These are phyloP conservation scores for Maconellicoccus hirsutus DNA, from an alignment of 1,140 invertebrate genomes.

Conservation along the genomic window DNA sequence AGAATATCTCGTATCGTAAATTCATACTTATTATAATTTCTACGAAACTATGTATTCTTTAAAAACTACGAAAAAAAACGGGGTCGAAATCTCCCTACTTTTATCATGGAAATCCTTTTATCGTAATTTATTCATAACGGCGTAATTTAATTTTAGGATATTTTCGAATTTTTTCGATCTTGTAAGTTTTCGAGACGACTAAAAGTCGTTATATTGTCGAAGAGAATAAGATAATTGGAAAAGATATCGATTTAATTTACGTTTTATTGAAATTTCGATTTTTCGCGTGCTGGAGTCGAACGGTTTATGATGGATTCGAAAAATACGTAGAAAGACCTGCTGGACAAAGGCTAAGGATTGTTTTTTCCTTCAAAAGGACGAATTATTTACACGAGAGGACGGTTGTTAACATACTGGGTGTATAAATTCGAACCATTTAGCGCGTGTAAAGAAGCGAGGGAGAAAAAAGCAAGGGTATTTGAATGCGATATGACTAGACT, in stretches of 20 bases:
- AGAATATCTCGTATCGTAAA: neutral
- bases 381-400: neutral
- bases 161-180: no score
- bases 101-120: neutral
- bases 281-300: no score
- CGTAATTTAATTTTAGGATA: neutral
- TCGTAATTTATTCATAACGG: neutral
- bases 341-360: no score
- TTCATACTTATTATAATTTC: neutral
- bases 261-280: no score
- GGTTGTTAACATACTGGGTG: neutral
- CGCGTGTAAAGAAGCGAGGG: neutral
- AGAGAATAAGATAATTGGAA: no score
- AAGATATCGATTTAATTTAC: no score
- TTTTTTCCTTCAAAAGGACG: no score
- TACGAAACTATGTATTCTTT: neutral
- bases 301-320: no score
- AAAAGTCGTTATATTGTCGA: no score
- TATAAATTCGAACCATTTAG: neutral
- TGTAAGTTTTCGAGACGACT: no score
- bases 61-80: neutral
- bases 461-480: neutral
- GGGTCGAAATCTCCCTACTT: neutral
- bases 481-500: conserved; percentile 19
- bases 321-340: no score